Base-by-base conservation (phyloP, 2,888 invertebrate species). In the Gymnosoma rotundatum region DNA sequence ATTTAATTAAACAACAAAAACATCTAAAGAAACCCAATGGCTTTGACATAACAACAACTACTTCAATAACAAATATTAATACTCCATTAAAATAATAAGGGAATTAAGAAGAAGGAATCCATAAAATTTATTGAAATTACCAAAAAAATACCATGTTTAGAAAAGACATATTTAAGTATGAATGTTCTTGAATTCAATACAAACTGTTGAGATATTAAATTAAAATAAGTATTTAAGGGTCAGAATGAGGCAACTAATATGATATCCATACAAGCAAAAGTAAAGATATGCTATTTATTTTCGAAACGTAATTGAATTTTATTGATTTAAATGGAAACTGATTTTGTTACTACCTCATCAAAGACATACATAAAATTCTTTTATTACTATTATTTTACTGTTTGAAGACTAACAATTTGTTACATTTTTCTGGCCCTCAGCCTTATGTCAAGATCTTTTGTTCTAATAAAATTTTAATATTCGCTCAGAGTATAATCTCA, bases 311-410 rank as follows among this genome's bases (percentile, higher is more conserved):
- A 72, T 67, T 50, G 61, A 72, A 73, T 83, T 80, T 76, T 67
- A 83, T 83, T 80, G 79, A 83, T 80, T 80, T 83, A 79, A 83
- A 83, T 80, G 60, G 78, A 66, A 75, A 60, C 45, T 63, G 36
- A 52, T 50, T 63, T 72, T 72, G 56, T 58, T 73, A 76, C 60
- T 67, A 52, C 16, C 42, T 56, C 14, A 12, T 12, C 6, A 54
- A 36, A 80, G 56, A 6, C 32, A 32, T 32, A 32, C 6, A n/a
- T n/a, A n/a, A 25, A 60, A 56, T 63, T 42, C 25, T 21, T 16
- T 32, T 32, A 32, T 32, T 32, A 32, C 32, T 32, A 32, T 8
- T 32, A 32, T 32, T 32, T 16, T 16, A 25, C 63, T 16, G 3
- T 20, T 63, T 20, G 9, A 20, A 21, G 7, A 8, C 16, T 60